These are phyloP conservation scores for Sakesphorus luctuosus DNA, from an alignment of 2,113 vertebrate genomes.

Conservation along the genomic window DNA sequence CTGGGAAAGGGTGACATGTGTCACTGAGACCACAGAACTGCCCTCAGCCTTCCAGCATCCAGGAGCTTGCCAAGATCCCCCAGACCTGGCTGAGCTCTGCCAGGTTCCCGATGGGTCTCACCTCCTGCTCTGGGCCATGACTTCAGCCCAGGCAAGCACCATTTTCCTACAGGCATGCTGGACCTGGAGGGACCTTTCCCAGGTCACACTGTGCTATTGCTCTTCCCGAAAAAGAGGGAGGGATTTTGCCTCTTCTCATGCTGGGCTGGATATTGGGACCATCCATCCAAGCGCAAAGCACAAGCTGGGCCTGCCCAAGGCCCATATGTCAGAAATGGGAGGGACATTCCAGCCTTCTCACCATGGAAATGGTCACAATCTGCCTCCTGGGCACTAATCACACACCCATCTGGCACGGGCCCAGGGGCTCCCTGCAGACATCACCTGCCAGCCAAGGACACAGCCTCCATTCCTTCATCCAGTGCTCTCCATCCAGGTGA, in stretches of 20 bases:
- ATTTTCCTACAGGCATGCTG: fast-evolving
- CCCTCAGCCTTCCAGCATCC: background rate
- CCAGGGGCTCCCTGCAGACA: background rate
- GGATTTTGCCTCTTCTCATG: background rate
- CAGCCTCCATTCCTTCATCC: background rate
- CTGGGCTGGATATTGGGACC: background rate
- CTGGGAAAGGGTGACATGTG: background rate
- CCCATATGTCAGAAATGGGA: background rate
- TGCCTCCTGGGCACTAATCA: background rate
- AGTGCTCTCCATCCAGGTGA: background rate
- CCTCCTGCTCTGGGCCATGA: background rate
- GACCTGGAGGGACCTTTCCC: background rate
- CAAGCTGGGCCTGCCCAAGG: background rate
- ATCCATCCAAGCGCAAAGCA: background rate
- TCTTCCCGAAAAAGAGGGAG: background rate
- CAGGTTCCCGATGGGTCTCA: fast-evolving
- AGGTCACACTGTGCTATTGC: fast-evolving
- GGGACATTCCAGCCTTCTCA: background rate
- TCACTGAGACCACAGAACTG: background rate
- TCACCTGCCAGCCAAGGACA: background rate
- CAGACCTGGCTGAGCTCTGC: background rate
- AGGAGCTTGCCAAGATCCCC: background rate
- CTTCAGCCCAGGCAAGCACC: background rate
- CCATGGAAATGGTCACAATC: background rate
- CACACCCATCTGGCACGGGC: fast-evolving